Percentiles rank a stretch among this genome's conserved stretches.
These are phyloP conservation scores for Petrocephalus schoutedeni DNA, from an alignment of 2,797 vertebrate species.

Conservation along the genomic window DNA sequence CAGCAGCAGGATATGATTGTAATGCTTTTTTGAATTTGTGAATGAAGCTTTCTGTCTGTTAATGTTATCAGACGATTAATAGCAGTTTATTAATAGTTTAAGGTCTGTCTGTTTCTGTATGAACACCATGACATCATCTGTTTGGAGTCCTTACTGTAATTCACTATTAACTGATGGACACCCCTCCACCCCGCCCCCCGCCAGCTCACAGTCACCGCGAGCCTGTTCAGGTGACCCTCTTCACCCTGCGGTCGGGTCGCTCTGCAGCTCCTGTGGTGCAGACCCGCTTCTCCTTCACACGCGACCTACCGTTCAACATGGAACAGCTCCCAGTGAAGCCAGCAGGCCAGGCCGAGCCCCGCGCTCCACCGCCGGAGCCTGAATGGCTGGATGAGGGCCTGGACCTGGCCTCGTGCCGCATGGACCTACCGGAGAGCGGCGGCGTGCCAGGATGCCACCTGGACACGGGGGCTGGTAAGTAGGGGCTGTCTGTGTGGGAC, in stretches of 20 bases:
- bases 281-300: slow-evolving; percentile 71
- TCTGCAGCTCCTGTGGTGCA: slow-evolving; percentile 65
- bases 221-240: slow-evolving; percentile 76
- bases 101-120: background rate
- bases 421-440: slow-evolving; percentile 66
- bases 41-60: background rate
- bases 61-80: background rate
- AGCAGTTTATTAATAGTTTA: no score
- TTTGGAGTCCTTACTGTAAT: background rate
- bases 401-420: slow-evolving; percentile 70
- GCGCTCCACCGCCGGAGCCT: slow-evolving; percentile 64
- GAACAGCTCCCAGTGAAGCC: slow-evolving; percentile 73
- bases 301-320: slow-evolving; percentile 76
- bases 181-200: background rate
- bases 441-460: slow-evolving; percentile 63
- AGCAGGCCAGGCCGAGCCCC: slow-evolving; percentile 63
- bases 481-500: background rate
- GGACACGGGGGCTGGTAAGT: slow-evolving; percentile 14
- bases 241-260: slow-evolving; percentile 66
- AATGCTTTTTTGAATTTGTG: background rate
- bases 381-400: slow-evolving; percentile 73
- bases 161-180: background rate
- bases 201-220: slow-evolving; percentile 82
- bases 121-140: background rate
- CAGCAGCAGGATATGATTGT: no score